A percentile compares a stretch with the other conserved stretches of the same genome.
phyloP scores from a whole-genome alignment of 2,888 invertebrate genomes.

The Watsonalla cultraria region DNA sequence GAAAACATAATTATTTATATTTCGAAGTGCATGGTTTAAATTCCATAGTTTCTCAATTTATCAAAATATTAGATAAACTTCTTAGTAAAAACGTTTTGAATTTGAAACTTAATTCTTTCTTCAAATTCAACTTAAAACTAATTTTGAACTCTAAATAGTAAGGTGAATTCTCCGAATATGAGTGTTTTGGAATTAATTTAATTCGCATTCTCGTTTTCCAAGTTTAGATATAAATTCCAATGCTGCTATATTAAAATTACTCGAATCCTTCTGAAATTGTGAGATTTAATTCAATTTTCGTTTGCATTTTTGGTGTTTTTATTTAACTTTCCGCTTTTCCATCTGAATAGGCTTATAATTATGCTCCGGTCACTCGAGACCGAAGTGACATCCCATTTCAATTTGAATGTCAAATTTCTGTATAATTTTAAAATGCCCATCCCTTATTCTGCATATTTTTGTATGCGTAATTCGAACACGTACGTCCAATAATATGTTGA shows the following conservation, averaged over 20 bases:
- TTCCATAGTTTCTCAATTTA: too few relatives aligned
- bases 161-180: too few relatives aligned
- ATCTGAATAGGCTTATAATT: conserved; percentile 45
- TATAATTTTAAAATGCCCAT: conserved; percentile 37
- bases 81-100: too few relatives aligned
- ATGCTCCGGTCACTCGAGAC: conserved; percentile 36
- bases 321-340: conserved; percentile 17
- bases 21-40: too few relatives aligned
- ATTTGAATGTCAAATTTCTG: conserved; percentile 45
- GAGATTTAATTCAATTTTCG: background rate
- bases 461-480: conserved; percentile 21
- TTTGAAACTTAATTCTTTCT: too few relatives aligned
- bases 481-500: conserved; percentile 1
- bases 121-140: too few relatives aligned
- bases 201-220: too few relatives aligned
- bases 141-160: too few relatives aligned
- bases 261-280: background rate
- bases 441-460: conserved; percentile 44
- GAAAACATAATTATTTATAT: too few relatives aligned
- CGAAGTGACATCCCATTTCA: conserved; percentile 42
- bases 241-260: background rate
- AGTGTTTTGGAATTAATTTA: too few relatives aligned
- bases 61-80: too few relatives aligned
- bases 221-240: too few relatives aligned
- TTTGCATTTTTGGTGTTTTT: background rate